A percentile compares a stretch with the other conserved stretches of the same genome.
Conservation (phyloP, 2,113 vertebrate species). For the Tamias sibiricus region DNA sequence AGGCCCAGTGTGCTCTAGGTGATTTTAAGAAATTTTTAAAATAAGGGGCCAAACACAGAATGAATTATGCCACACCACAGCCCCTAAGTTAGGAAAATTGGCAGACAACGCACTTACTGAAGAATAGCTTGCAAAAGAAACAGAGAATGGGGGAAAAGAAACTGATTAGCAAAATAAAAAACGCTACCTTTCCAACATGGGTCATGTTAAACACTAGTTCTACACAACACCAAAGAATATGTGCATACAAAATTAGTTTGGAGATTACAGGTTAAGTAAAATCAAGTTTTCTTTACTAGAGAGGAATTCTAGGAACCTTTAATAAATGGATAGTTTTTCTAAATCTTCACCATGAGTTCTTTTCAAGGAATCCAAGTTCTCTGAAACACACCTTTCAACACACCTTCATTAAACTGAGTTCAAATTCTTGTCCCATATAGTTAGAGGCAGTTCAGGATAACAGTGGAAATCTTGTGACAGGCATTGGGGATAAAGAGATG, state of each 20-base stretch:
- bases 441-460: background rate
- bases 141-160: background rate
- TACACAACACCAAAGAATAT: background rate
- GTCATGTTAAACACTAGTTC: background rate
- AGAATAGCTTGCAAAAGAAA: background rate
- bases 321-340: background rate
- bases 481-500: background rate
- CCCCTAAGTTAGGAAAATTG: background rate
- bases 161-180: background rate
- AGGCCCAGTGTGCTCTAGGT: fast-evolving
- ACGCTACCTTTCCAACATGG: background rate
- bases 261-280: background rate
- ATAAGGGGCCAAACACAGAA: background rate
- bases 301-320: background rate
- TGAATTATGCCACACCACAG: background rate
- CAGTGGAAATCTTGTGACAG: background rate
- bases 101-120: background rate
- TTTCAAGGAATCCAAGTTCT: background rate
- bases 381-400: background rate
- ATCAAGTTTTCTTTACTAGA: background rate
- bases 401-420: background rate
- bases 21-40: background rate
- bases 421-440: background rate
- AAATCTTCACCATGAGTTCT: background rate
- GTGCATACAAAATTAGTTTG: background rate